Evolutionary conservation across 2,113 vertebrate genomes (phyloP).

Genomic region (Lamprotornis superbus): DNA sequence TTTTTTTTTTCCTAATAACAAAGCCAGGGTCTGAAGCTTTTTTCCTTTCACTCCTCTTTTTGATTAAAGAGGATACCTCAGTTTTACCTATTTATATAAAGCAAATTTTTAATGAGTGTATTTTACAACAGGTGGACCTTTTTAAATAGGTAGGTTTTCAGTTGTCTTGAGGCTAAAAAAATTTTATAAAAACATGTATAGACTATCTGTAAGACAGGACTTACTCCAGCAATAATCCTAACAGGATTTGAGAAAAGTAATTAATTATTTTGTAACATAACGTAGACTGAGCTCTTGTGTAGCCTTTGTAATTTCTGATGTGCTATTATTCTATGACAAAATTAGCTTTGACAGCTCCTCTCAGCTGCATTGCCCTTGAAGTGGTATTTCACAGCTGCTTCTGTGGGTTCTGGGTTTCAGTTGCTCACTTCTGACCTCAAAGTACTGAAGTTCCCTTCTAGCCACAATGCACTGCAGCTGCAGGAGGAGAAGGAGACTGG

Average conservation of each 20-base stretch:
- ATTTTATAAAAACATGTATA: background rate
- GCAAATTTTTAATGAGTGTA: background rate
- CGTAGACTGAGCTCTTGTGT: background rate
- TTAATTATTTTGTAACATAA: background rate
- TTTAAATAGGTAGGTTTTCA: background rate
- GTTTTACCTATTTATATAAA: background rate
- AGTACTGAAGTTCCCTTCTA: background rate
- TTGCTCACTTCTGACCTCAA: background rate
- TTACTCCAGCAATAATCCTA: background rate
- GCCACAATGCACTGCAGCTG: fast-evolving
- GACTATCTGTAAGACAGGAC: background rate
- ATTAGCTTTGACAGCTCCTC: background rate
- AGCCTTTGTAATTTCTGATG: background rate
- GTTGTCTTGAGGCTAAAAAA: background rate
- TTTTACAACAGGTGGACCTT: background rate
- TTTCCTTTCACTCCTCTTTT: background rate
- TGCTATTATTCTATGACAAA: background rate
- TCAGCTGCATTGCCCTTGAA: background rate
- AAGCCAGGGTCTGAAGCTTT: background rate
- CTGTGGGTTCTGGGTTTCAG: background rate
- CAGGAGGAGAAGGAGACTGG: background rate
- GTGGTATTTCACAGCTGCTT: background rate
- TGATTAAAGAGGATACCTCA: background rate
- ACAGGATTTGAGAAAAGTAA: background rate
- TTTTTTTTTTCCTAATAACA: background rate